Evolutionary conservation across 37 sponge, comb jelly and placozoan species (phyloP).

Genomic region (Chondrilla cf. caribensis): DNA sequence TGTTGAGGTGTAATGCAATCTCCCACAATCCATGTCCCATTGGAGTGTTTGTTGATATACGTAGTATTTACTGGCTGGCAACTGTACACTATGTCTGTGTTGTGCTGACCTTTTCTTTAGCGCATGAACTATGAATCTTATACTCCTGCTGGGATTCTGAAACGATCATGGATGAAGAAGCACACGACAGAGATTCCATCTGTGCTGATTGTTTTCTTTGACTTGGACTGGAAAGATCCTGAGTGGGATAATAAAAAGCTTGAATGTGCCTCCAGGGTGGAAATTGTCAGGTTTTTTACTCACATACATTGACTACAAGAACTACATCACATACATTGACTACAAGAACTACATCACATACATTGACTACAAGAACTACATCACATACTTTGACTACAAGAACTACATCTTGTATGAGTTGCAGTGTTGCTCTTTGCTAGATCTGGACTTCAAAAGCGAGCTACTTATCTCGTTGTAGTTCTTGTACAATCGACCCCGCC

Average conservation of each 20-base stretch:
- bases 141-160: slow-evolving; percentile 71
- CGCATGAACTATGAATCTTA: slow-evolving; percentile 71
- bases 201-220: slow-evolving; percentile 86
- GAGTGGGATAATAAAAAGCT: slow-evolving; percentile 86
- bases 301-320: too few relatives aligned
- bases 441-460: slow-evolving; percentile 55
- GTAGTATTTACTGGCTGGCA: too few relatives aligned
- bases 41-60: too few relatives aligned
- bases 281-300: slow-evolving; percentile 59
- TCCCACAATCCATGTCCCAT: too few relatives aligned
- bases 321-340: too few relatives aligned
- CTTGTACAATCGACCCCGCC: slow-evolving; percentile 64
- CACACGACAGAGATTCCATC: slow-evolving; percentile 80
- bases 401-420: too few relatives aligned
- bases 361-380: too few relatives aligned
- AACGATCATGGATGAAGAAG: slow-evolving; percentile 80
- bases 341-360: too few relatives aligned
- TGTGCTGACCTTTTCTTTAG: slow-evolving; percentile 30
- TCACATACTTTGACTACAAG: too few relatives aligned
- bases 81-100: too few relatives aligned
- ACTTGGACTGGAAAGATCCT: slow-evolving; percentile 90
- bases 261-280: slow-evolving; percentile 84
- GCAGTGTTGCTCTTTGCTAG: slow-evolving; percentile 28
- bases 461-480: slow-evolving; percentile 76
- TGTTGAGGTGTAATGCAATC: too few relatives aligned